These are phyloP conservation scores for Protobothrops mucrosquamatus DNA, from an alignment of 2,113 vertebrate genomes.

Conservation along the genomic window DNA sequence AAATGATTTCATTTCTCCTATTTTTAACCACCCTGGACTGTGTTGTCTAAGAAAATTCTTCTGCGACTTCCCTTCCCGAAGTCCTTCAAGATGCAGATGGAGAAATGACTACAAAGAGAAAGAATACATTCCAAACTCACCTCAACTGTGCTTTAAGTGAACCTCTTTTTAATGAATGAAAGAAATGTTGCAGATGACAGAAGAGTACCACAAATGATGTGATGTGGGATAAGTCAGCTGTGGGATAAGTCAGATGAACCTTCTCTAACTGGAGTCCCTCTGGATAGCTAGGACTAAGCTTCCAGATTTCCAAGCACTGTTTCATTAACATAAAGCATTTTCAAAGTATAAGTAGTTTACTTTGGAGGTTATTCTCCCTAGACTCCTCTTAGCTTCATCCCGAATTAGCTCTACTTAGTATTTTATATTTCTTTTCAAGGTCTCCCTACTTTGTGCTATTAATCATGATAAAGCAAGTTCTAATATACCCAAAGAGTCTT, in stretches of 20 bases:
- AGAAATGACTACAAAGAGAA: background rate
- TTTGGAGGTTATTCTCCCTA: background rate
- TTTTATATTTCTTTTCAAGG: background rate
- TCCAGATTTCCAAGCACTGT: background rate
- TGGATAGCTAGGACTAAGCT: background rate
- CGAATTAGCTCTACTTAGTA: background rate
- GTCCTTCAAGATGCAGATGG: background rate
- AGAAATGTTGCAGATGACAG: background rate
- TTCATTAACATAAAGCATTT: background rate
- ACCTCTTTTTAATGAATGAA: background rate
- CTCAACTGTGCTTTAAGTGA: background rate
- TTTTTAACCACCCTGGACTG: background rate
- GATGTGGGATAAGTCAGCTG: too few species aligned
- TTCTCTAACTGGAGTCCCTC: background rate
- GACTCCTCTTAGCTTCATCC: background rate
- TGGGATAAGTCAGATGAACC: background rate
- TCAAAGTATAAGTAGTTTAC: background rate
- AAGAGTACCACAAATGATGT: background rate
- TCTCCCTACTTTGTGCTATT: background rate
- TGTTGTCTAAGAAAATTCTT: background rate
- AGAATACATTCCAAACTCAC: background rate
- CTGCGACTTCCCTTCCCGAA: background rate
- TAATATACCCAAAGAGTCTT: background rate
- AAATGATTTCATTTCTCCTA: background rate
- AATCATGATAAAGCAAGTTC: background rate